A percentile compares a stretch with the other conserved stretches of the same genome.
phyloP scores from a whole-genome alignment of 1,140 invertebrate genomes.

The Callitettix versicolor region DNA sequence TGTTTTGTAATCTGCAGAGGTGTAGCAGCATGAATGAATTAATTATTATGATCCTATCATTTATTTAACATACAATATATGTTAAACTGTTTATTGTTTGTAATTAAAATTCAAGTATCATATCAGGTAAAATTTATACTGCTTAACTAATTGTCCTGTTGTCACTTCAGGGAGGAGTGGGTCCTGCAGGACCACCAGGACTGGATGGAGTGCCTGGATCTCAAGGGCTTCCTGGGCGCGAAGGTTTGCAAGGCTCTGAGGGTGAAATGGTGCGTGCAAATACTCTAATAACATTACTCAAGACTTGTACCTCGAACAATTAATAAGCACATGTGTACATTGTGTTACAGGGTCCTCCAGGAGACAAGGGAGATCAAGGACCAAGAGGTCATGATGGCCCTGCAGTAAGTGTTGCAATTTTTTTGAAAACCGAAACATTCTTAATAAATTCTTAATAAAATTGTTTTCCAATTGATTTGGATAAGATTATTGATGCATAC shows the following conservation, averaged over 20 bases:
- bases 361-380: conserved; percentile 34
- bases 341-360: conserved; percentile 37
- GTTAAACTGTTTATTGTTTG: too few relatives aligned
- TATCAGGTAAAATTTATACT: too few relatives aligned
- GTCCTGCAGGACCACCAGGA: conserved; percentile 24
- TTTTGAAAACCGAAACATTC: background rate
- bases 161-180: too few relatives aligned
- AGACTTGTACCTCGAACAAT: too few relatives aligned
- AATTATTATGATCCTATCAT: too few relatives aligned
- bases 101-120: too few relatives aligned
- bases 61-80: too few relatives aligned
- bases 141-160: too few relatives aligned
- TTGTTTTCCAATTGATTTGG: background rate
- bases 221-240: conserved; percentile 21
- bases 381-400: conserved; percentile 26
- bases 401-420: conserved; percentile 15
- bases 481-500: conserved; percentile 7
- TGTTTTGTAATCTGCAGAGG: too few relatives aligned
- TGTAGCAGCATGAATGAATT: too few relatives aligned
- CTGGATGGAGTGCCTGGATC: conserved; percentile 11
- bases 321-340: too few relatives aligned
- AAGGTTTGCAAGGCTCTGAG: conserved; percentile 22
- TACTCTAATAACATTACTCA: too few relatives aligned
- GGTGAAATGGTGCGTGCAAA: background rate
- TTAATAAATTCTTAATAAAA: background rate